Percentiles rank a stretch among this genome's conserved stretches.
phyloP scores from a whole-genome alignment of 2,888 invertebrate genomes.

The Epirrhoe tristata region DNA sequence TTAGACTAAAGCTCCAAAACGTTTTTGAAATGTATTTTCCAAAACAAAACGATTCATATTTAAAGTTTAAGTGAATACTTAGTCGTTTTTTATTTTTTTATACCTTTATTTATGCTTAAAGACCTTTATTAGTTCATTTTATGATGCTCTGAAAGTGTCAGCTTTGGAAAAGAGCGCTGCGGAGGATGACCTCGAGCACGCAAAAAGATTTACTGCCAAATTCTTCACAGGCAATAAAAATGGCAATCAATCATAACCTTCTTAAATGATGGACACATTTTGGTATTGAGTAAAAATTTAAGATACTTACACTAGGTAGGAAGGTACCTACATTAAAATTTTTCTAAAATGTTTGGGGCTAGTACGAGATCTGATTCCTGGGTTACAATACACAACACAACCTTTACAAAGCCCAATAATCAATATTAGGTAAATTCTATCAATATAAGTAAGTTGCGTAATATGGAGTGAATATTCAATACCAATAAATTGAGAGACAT shows the following conservation, averaged over 20 bases:
- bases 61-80: too few relatives aligned
- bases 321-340: too few relatives aligned
- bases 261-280: neutral
- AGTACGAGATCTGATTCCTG: too few relatives aligned
- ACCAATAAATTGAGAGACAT: neutral
- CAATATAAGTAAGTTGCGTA: neutral
- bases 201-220: slow-evolving; percentile 22
- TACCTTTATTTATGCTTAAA: too few relatives aligned
- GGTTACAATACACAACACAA: too few relatives aligned
- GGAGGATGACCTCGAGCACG: slow-evolving; percentile 29
- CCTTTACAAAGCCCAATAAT: neutral
- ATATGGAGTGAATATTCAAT: neutral
- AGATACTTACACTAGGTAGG: neutral
- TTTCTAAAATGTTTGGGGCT: too few relatives aligned
- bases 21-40: neutral
- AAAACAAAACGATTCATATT: too few relatives aligned
- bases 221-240: slow-evolving; percentile 23
- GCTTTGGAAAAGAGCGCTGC: slow-evolving; percentile 23
- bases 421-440: neutral
- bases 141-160: slow-evolving; percentile 45
- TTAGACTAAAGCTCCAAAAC: neutral
- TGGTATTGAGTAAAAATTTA: neutral
- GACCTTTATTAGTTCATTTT: slow-evolving; percentile 34
- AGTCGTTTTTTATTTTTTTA: too few relatives aligned
- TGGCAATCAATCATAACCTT: neutral